Evolutionary conservation across 2,888 invertebrate species (phyloP).

Genomic region (Chalcosyrphus nemorum): DNA sequence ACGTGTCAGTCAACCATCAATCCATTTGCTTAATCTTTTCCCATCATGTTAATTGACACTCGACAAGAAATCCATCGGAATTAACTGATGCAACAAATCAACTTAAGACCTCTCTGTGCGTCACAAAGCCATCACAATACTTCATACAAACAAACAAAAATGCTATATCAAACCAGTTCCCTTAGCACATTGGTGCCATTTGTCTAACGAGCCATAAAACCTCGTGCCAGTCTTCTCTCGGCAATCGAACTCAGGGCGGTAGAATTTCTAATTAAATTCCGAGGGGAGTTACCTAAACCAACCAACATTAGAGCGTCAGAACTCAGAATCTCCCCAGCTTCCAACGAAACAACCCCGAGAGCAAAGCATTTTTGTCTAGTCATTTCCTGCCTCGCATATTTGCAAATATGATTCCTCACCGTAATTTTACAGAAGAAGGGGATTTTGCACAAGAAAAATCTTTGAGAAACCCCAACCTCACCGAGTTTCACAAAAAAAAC

Average conservation of each 20-base stretch:
- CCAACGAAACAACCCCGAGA: constrained; percentile 9
- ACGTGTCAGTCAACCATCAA: constrained; percentile 1
- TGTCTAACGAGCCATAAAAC: constrained; percentile 17
- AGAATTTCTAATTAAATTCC: constrained; percentile 38
- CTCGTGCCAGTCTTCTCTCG: constrained; percentile 24
- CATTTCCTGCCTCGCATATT: constrained; percentile 45
- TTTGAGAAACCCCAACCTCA: neutral
- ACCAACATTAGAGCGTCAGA: neutral
- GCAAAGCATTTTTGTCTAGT: constrained; percentile 17
- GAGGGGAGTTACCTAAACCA: constrained; percentile 17
- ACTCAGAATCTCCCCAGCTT: constrained; percentile 2
- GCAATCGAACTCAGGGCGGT: constrained; percentile 1
- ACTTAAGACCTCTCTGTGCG: constrained; percentile 13
- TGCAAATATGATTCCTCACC: constrained; percentile 10
- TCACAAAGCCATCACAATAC: constrained; percentile 16
- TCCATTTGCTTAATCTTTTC: constrained; percentile 11
- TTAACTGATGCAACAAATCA: constrained; percentile 39
- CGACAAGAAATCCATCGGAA: constrained; percentile 21
- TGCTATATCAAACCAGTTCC: constrained; percentile 35
- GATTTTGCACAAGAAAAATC: neutral
- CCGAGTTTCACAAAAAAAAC: neutral
- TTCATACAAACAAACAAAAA: neutral
- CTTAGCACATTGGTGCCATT: constrained; percentile 33
- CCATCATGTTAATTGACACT: constrained; percentile 30
- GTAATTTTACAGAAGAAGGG: neutral